A percentile compares a stretch with the other conserved stretches of the same genome.
Evolutionary conservation across 1,140 invertebrate genomes (phyloP).

Genomic region (Panulirus ornatus): DNA sequence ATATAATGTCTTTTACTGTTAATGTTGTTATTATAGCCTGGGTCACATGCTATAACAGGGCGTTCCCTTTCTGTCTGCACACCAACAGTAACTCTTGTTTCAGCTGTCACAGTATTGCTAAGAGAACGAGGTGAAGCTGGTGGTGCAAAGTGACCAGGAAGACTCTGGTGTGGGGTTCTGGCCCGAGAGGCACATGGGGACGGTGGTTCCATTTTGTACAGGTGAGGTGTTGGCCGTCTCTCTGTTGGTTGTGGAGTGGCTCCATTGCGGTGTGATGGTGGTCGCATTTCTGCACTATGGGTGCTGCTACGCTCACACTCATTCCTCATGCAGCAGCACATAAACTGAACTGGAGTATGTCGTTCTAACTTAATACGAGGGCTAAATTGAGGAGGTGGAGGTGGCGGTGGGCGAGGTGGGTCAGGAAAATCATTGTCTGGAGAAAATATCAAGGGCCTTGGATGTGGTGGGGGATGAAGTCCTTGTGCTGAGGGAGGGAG

Average conservation of each 20-base stretch:
- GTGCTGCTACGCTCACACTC: constrained; percentile 71
- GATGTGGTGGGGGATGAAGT: constrained; percentile 59
- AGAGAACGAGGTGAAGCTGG: constrained; percentile 41
- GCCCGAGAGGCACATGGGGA: constrained; percentile 59
- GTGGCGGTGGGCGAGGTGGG: constrained; percentile 65
- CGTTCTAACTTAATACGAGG: constrained; percentile 73
- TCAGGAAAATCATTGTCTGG: constrained; percentile 69
- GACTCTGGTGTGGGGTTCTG: constrained; percentile 63
- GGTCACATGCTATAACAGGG: background rate
- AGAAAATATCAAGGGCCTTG: constrained; percentile 71
- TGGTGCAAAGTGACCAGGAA: constrained; percentile 24
- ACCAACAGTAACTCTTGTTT: constrained; percentile 42
- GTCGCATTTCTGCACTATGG: constrained; percentile 67
- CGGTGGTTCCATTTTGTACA: constrained; percentile 69
- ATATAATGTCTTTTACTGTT: constrained; percentile 56
- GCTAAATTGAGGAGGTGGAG: constrained; percentile 73
- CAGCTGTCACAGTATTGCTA: background rate
- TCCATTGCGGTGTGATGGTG: constrained; percentile 41
- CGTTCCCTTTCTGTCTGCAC: constrained; percentile 61
- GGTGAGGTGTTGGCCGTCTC: constrained; percentile 53
- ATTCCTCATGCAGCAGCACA: constrained; percentile 75
- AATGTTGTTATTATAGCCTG: constrained; percentile 22
- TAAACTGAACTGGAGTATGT: constrained; percentile 71
- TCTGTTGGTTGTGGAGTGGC: constrained; percentile 64
- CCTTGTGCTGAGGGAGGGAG: constrained; percentile 48